Evolutionary conservation across 2,888 invertebrate genomes (phyloP), one percentile per base, ranked within the genome.

Genomic region (Chironomus riparius): DNA sequence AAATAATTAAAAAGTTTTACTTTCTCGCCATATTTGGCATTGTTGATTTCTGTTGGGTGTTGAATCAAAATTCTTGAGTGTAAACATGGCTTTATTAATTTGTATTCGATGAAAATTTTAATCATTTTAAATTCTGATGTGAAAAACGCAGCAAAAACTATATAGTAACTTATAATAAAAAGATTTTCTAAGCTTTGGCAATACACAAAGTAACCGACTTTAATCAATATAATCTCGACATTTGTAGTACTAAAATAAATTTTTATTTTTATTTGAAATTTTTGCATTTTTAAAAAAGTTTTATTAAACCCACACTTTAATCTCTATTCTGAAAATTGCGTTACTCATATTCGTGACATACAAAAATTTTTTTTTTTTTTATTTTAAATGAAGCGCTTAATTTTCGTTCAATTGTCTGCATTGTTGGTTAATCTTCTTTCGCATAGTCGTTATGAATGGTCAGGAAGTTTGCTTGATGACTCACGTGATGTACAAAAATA

Each of bases 1-100:
- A 38, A 38, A n/a, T n/a, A n/a, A n/a, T n/a, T 38, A 10, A 38
- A 12, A 65, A 68, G 68, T 21, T 47, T 71, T 56, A 71, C 71
- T 71, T 71, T 71, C 71, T 71, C 71, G 56, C 71, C 71, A 47
- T 71, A 71, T 69, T 69, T n/a, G 47, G 10, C 24, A 65, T 4
- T 65, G 62, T 22, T 24, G 21, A 13, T 65, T 65, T 13, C 24
- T 65, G 12, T 13, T 3, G 15, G 22, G n/a, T 24, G 22, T n/a
- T 13, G 24, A 68, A 68, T 68, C 15, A 22, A 68, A 68, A 38
- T 69, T 69, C 38, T 71, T 56, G n/a, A 21, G 71, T 71, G 61
- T 15, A 50, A 6, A n/a, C 13, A n/a, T 50, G 50, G 15, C 13
- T 50, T 15, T 4, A 50, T 50, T 50, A 15, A n/a, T 4, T 13